Base-by-base conservation (phyloP, 2,797 vertebrate species). In the Gymnothorax reevesii region DNA sequence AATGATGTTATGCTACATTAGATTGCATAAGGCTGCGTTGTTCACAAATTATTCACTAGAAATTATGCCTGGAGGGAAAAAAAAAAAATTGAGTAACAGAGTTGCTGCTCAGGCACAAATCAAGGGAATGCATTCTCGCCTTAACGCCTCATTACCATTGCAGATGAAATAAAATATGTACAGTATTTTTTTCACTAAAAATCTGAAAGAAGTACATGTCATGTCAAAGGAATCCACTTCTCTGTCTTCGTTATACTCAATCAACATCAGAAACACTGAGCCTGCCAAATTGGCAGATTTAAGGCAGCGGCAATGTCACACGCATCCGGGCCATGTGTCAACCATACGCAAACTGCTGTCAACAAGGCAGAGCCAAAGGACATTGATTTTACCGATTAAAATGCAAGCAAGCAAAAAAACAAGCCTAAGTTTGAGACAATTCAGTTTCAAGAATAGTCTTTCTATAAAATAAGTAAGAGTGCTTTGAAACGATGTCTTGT, bases 221-320 rank as follows among this genome's bases (percentile, higher is more conserved):
- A 73, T 75, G 27, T 57, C 54, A 73, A 73, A 55, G 69, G 17
- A 73, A 79, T 77, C 52, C 33, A 15, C 55, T 52, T 73, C 54
- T 22, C 17, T 69, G 62, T 85, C 57, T 77, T 85, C 27, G 54
- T 49, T 85, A 52, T 33, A 83, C 57, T 33, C 62, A 17, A 27
- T 7, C 33, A 54, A 42, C 52, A 85, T 20, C 59, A 75, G 25
- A 85, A 85, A 85, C 84, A 79, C 10, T 75, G 60, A 42, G 27
- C 22, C 54, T 55, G 84, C 49, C 52, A 75, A 85, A 57, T 55
- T 55, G 59, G n/a, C 17, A 17, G 42, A 52, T 69, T 66, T 9
- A 20, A n/a, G 83, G 42, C 83, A 54, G 62, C 8, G n/a, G 62
- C 22, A 20, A 20, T 22, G 1, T 22, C 62, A 64, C 62, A 64